These are phyloP conservation scores for human DNA, from an alignment of 2,113 vertebrate species.

Conservation along the genomic window DNA sequence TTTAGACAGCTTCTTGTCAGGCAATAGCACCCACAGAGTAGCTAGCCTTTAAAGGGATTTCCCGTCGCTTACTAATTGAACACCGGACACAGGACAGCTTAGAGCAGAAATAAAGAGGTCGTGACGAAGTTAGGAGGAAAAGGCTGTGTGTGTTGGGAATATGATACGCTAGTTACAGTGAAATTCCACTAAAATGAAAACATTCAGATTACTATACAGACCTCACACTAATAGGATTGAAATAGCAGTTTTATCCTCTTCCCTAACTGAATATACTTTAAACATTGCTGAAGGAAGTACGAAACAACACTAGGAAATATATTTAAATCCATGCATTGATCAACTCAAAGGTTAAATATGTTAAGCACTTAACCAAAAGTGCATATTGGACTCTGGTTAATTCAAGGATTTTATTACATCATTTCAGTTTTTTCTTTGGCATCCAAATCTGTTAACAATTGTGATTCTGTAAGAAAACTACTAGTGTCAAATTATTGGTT, in stretches of 20 bases:
- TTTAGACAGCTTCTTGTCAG: not conserved
- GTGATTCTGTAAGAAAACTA: not conserved
- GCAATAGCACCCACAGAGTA: not conserved
- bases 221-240: constrained; percentile 11
- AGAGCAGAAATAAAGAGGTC: not conserved
- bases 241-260: not conserved
- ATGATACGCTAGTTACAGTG: not conserved
- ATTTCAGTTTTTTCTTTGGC: not conserved
- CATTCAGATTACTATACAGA: not conserved
- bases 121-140: not conserved
- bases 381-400: not conserved
- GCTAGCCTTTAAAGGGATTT: not conserved
- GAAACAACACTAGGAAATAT: not conserved
- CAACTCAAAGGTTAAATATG: not conserved
- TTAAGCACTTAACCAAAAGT: not conserved
- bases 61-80: not conserved
- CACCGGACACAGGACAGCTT: not conserved
- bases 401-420: not conserved
- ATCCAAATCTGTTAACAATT: not conserved
- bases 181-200: constrained; percentile 46
- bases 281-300: not conserved
- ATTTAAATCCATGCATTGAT: not conserved
- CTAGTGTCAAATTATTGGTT: not conserved
- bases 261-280: not conserved
- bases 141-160: not conserved